A percentile compares a stretch with the other conserved stretches of the same genome.
Evolutionary conservation across 2,888 invertebrate species (phyloP).

Genomic region (Vannuccia rotundouncinata): DNA sequence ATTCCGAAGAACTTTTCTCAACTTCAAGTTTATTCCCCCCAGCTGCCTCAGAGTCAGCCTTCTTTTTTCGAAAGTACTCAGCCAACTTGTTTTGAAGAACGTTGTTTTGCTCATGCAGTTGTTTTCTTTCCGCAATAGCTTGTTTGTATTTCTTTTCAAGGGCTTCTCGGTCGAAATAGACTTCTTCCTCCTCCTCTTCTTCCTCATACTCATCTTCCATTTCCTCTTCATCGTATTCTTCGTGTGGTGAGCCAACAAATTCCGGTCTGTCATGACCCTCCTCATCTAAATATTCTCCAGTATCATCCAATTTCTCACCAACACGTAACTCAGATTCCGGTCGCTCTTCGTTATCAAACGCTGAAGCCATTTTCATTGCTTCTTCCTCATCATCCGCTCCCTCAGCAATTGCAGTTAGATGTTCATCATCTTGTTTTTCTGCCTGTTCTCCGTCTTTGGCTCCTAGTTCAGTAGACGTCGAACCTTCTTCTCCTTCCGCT

Average conservation of each 20-base stretch:
- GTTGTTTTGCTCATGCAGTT: slow-evolving; percentile 50
- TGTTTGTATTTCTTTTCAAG: slow-evolving; percentile 48
- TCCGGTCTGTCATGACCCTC: slow-evolving; percentile 7
- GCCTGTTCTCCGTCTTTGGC: neutral
- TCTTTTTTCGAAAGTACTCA: slow-evolving; percentile 55
- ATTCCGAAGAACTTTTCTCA: slow-evolving; percentile 54
- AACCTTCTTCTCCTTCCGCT: neutral
- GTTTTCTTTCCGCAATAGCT: slow-evolving; percentile 46
- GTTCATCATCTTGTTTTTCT: slow-evolving; percentile 10
- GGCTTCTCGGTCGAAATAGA: slow-evolving; percentile 48
- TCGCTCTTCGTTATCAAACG: slow-evolving; percentile 42
- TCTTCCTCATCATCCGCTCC: slow-evolving; percentile 1
- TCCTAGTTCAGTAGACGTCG: slow-evolving; percentile 10
- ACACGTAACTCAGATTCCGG: slow-evolving; percentile 46
- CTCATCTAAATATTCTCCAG: slow-evolving; percentile 24
- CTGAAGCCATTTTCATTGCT: neutral
- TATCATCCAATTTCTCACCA: slow-evolving; percentile 45
- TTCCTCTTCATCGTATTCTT: slow-evolving; percentile 32
- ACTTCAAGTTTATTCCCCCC: slow-evolving; percentile 47
- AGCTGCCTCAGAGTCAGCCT: slow-evolving; percentile 46
- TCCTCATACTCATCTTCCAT: slow-evolving; percentile 45
- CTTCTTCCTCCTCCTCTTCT: slow-evolving; percentile 45
- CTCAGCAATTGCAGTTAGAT: neutral
- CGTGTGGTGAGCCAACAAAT: neutral
- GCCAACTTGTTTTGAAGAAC: slow-evolving; percentile 55